Base-by-base conservation (phyloP, 2,888 invertebrate genomes). In the Mythimna lalbum region DNA sequence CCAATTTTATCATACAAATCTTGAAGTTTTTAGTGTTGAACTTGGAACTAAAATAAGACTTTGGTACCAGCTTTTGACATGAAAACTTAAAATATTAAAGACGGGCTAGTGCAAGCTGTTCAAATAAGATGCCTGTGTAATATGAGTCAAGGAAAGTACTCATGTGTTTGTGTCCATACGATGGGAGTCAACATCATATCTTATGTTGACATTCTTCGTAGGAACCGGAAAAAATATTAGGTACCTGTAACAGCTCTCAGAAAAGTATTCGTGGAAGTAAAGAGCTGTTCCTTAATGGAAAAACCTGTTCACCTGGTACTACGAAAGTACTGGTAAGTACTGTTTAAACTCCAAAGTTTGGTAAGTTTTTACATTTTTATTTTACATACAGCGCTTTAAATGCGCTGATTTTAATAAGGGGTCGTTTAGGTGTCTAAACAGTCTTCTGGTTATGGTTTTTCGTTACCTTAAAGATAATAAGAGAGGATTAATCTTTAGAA, bases 201-300 rank as follows among this genome's bases (percentile, higher is more conserved):
- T 64, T 19, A 31, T 56, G 56, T 77, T 81, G 73, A 68, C 59
- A 68, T 65, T 67, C 50, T 53, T 67, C n/a, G 57, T 31, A 59
- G 17, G 14, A 33, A 1, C 59, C 21, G 55, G 63, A 67, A 81
- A n/a, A 76, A 49, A 72, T 63, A 76, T 56, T 27, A 43, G 14
- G 43, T 43, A 55, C 62, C 63, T 27, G 60, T 43, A 64, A 57
- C 49, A 52, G 55, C 33, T 56, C 50, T 31, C 10, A 77, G 64
- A 39, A 65, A 63, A 69, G 59, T 52, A 65, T 68, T 73, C 60
- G n/a, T 27, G 12, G 17, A 23, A 61, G 52, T 52, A 61, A 56
- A 52, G 36, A 67, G 55, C 49, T 73, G 57, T 61, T 68, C 53
- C 52, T 21, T 77, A 77, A 81, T 81, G 63, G 68, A 66, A 63